Evolutionary conservation across 2,797 vertebrate species (phyloP).

Genomic region (Alectoris magna): DNA sequence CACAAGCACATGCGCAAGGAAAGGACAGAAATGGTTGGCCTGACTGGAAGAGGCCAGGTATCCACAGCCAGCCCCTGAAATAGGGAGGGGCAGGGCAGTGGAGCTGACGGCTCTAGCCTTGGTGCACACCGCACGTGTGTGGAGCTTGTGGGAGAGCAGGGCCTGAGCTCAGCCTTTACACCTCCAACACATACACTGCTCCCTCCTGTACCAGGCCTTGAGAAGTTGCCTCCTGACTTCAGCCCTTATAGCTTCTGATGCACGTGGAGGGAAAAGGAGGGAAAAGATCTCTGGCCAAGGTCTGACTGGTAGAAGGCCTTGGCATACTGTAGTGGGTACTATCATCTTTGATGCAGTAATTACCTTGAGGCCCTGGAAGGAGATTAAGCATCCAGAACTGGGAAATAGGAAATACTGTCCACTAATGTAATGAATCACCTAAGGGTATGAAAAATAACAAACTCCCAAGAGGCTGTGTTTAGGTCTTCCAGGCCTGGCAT

Average conservation of each 20-base stretch:
- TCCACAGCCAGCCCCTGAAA: slow-evolving; percentile 27
- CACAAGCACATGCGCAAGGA: background rate
- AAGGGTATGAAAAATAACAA: background rate
- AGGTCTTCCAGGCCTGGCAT: background rate
- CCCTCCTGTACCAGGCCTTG: background rate
- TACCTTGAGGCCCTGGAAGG: background rate
- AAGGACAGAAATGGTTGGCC: slow-evolving; percentile 5
- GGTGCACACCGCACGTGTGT: background rate
- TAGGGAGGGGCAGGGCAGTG: background rate
- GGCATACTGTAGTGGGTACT: background rate
- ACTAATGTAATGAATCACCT: background rate
- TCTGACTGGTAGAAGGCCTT: background rate
- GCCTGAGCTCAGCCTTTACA: slow-evolving; percentile 1
- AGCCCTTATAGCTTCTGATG: slow-evolving; percentile 11
- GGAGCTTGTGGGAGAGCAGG: background rate
- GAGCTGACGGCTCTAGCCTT: background rate
- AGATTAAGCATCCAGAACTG: background rate
- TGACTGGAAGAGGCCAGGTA: slow-evolving; percentile 46
- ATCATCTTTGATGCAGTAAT: background rate
- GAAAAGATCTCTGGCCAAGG: slow-evolving; percentile 8
- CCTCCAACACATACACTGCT: background rate
- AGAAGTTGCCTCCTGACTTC: slow-evolving; percentile 36
- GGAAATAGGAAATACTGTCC: background rate
- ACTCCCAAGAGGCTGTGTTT: background rate
- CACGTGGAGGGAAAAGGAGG: background rate